Evolutionary conservation across 2,113 vertebrate species (phyloP).

Genomic region (Sinocyclocheilus anshuiensis): DNA sequence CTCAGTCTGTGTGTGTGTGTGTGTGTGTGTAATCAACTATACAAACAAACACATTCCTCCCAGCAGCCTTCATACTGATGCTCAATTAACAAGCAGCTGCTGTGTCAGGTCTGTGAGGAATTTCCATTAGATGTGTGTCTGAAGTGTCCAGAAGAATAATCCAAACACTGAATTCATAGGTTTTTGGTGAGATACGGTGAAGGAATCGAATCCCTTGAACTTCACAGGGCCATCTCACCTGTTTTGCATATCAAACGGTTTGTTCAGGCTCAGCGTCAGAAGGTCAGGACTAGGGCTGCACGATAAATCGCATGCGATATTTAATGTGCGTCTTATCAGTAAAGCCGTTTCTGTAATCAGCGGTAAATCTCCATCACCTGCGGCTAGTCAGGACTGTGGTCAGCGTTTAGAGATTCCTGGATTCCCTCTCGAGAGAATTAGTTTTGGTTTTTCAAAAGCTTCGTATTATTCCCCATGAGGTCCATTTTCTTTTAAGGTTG

Average conservation of each 20-base stretch:
- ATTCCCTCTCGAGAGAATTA: constrained; percentile 5
- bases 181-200: not conserved
- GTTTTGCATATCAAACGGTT: constrained; percentile 26
- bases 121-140: constrained; percentile 25
- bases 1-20: not conserved
- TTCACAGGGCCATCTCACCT: not conserved
- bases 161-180: not conserved
- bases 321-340: too few species aligned
- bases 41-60: constrained; percentile 35
- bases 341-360: too few species aligned
- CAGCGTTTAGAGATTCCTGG: not conserved
- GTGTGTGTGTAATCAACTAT: not conserved
- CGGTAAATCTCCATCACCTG: too few species aligned
- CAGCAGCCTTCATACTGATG: constrained; percentile 19
- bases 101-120: constrained; percentile 1
- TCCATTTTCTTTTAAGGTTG: not conserved
- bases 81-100: constrained; percentile 23
- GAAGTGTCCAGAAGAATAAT: not conserved
- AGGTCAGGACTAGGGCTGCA: constrained; percentile 18
- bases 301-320: too few species aligned
- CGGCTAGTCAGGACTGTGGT: constrained; percentile 13
- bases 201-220: constrained; percentile 17
- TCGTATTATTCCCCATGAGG: not conserved
- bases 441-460: constrained; percentile 17
- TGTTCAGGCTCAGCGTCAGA: not conserved